Percentiles rank a stretch among this genome's conserved stretches.
Evolutionary conservation across 2,113 vertebrate genomes (phyloP).

Genomic region (Collichthys lucidus): DNA sequence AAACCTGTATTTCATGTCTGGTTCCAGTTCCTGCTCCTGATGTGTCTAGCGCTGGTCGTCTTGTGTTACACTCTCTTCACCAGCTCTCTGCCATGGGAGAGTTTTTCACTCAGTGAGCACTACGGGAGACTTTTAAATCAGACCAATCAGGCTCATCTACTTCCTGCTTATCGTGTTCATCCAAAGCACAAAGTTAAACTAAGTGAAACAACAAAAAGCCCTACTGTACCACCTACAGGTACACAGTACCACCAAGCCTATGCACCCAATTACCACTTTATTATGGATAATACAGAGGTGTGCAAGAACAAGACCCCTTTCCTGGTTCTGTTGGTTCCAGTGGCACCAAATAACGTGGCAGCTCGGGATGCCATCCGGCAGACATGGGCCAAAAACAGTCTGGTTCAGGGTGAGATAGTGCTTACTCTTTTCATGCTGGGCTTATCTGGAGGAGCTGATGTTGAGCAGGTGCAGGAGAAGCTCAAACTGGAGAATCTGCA

Average conservation of each 20-base stretch:
- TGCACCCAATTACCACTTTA: conserved; percentile 79
- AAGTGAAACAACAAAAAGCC: neutral
- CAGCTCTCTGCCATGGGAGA: neutral
- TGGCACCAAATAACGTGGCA: conserved; percentile 50
- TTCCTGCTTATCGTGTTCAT: neutral
- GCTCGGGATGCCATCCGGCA: conserved; percentile 77
- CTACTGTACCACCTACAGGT: neutral
- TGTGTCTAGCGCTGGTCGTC: neutral
- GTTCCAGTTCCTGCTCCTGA: conserved; percentile 45
- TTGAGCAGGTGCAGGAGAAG: neutral
- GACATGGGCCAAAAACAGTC: conserved; percentile 80
- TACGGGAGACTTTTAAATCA: conserved; percentile 11
- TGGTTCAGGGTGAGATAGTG: conserved; percentile 74
- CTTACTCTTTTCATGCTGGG: conserved; percentile 81
- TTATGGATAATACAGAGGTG: conserved; percentile 76
- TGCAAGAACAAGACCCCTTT: conserved; percentile 76
- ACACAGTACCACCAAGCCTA: conserved; percentile 62
- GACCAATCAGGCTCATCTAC: rapidly evolving
- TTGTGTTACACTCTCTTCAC: neutral
- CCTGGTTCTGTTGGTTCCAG: conserved; percentile 84
- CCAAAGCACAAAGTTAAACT: neutral
- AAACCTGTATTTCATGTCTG: neutral
- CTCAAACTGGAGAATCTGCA: conserved; percentile 76
- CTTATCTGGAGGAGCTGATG: neutral
- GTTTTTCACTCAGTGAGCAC: neutral